Base-by-base conservation (phyloP, 2,888 invertebrate genomes). In the Synergus itoensis region DNA sequence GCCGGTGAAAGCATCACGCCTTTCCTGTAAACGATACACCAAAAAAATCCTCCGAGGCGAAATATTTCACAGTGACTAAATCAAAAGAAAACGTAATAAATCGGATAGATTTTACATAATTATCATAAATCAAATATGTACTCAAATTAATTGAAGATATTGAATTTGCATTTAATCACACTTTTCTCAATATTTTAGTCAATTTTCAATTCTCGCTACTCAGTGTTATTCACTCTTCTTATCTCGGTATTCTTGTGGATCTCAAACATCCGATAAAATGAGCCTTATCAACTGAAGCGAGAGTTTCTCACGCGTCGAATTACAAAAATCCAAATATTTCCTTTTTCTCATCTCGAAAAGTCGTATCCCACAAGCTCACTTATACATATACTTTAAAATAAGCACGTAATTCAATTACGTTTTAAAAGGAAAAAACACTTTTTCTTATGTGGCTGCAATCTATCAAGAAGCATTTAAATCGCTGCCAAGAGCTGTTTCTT, bases 271-370 rank as follows among this genome's bases (percentile, higher is more conserved):
- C 78, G 81, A 80, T 76, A 80, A 53, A 53, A 41, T 69, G 60
- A 48, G 77, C 48, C 80, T 83, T 83, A 85, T 86, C 85, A 81
- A 80, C 63, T 79, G 79, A 81, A 78, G 81, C 73, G 73, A 64
- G 76, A 80, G 78, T 82, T 86, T 86, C 86, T 84, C 86, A 84
- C 86, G 84, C 86, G 81, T 82, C 82, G 83, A 82, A 83, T 85
- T 84, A 82, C 84, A 84, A 77, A 82, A 84, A 86, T 83, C 83
- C 85, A 84, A 85, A 84, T 67, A 73, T 62, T 77, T 63, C 77
- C 21, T 28, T 63, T 67, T 18, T 69, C 65, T 62, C 48, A 76
- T 79, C 79, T 67, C 76, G 65, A 67, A 67, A 67, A n/a, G 43
- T 43, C 16, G 65, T 18, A 65, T 65, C 65, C 43, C 65, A 43